Evolutionary conservation across 2,888 invertebrate genomes (phyloP), one percentile per base, ranked within the genome.

Genomic region (Agrilus mali): DNA sequence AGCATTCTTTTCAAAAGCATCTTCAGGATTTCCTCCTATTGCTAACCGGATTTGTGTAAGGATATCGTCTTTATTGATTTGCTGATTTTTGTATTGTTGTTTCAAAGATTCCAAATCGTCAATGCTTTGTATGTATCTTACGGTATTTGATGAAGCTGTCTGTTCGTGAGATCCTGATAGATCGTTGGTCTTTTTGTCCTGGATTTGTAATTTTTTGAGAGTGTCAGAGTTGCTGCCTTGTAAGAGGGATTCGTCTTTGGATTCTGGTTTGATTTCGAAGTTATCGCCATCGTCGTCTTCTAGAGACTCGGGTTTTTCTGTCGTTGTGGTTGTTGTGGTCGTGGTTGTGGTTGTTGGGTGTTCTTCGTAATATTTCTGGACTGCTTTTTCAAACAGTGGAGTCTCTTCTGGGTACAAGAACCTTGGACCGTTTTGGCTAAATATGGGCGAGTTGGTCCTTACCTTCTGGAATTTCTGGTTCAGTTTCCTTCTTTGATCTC

Each of bases 31-130:
- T 58, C 83, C 82, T 0, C 81, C 77, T 14, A 86, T 68, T 0
- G 85, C 85, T 17, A 82, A 71, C 58, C 82, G 80, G 8, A 86
- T 60, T 57, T 86, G 86, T 48, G 82, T 82, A 7, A 87, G 60
- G 31, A 87, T 71, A 48, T 83, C 78, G 36, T 86, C 84, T 53
- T 81, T 77, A 48, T 78, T 77, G 3, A 77, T 71, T 43, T 77
- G 69, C 38, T 80, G 76, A 12, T 59, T 60, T 53, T 62, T 64
- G 51, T 64, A 64, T 53, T 65, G 61, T 41, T 58, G 61, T 50
- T 64, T 72, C 17, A 66, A 48, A 27, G 52, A 48, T 44, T 60
- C 60, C 39, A 67, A 52, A 42, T 67, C 64, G 39, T 67, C 64
- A 15, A 67, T 47, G 0, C 63, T 61, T 45, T 63, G 62, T 7